Base-by-base conservation (phyloP, 2,113 vertebrate species). In the Myxocyprinus asiaticus region DNA sequence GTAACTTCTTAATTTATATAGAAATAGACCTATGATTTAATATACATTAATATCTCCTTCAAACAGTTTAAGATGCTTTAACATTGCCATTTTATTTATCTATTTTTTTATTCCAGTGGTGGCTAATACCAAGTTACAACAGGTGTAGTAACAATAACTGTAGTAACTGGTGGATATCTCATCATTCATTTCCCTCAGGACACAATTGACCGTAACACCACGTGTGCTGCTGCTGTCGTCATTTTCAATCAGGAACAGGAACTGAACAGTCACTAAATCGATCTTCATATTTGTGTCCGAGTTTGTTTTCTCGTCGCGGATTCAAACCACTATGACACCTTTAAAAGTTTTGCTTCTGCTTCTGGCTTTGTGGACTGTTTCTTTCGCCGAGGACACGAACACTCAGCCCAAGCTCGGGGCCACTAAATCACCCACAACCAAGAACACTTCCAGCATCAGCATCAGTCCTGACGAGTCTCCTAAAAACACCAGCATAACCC, bases 221-320 rank as follows among this genome's bases (percentile, higher is more conserved):
- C 42, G 8, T 15, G 44, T 44, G 64, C 6, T 56, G 22, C 22
- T 33, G 22, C 22, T 33, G 1, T 33, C 22, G 70, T 50, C 83
- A 72, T 79, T 76, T 74, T 67, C 17, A n/a, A 55, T 10, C 65
- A 45, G 59, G 55, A 80, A 65, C 64, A 70, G 80, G 80, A 82
- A 70, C 45, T 59, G 15, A 5, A n/a, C 7, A n/a, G 33, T 44
- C 0, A n/a, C 14, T 7, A 44, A 65, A 51, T 17, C 9, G 0
- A 50, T 63, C 72, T 75, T 75, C n/a, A 22, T 72, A 72, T 59
- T 33, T 71, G 44, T 42, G 4, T 75, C 17, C 12, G 10, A 6
- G 6, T 47, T 33, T 33, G 5, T 12, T 48, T 7, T 50, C 22
- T n/a, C 11, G 6, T 7, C 55, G 58, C 17, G 43, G 22, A 65